Evolutionary conservation across 2,888 invertebrate species (phyloP).

Genomic region (Volucella bombylans): DNA sequence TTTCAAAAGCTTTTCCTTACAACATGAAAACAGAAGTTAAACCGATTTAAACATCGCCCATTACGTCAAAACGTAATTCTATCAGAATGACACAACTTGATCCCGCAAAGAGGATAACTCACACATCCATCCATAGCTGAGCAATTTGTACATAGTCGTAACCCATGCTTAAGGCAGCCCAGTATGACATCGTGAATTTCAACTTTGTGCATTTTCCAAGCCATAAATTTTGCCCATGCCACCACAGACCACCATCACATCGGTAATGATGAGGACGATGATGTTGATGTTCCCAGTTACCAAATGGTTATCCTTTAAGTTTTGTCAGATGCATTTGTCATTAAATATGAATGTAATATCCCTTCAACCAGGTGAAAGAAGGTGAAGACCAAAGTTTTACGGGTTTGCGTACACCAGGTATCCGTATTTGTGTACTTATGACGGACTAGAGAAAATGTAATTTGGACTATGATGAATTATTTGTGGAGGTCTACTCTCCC

Average conservation of each 20-base stretch:
- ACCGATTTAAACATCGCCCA: no score
- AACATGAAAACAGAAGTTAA: no score
- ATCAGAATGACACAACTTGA: no score
- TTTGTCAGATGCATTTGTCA: constrained; percentile 30
- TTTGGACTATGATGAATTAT: constrained; percentile 46
- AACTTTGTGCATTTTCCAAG: constrained; percentile 11
- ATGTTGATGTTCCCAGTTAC: not conserved
- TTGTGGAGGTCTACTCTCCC: not conserved
- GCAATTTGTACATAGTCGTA: no score
- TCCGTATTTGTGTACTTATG: not conserved
- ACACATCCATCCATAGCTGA: no score
- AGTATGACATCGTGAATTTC: not conserved
- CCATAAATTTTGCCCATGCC: constrained; percentile 4
- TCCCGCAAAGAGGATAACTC: no score
- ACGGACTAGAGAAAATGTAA: constrained; percentile 37
- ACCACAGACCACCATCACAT: not conserved
- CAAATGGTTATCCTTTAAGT: constrained; percentile 7
- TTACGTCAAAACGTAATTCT: no score
- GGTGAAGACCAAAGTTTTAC: no score
- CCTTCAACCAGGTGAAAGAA: not conserved
- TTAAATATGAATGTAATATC: constrained; percentile 14
- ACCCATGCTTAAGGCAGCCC: no score
- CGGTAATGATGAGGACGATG: not conserved
- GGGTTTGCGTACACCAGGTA: no score
- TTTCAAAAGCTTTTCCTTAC: no score